Evolutionary conservation across 2,888 invertebrate genomes (phyloP), one percentile per base, ranked within the genome.

Genomic region (Ecliptopera silaceata): DNA sequence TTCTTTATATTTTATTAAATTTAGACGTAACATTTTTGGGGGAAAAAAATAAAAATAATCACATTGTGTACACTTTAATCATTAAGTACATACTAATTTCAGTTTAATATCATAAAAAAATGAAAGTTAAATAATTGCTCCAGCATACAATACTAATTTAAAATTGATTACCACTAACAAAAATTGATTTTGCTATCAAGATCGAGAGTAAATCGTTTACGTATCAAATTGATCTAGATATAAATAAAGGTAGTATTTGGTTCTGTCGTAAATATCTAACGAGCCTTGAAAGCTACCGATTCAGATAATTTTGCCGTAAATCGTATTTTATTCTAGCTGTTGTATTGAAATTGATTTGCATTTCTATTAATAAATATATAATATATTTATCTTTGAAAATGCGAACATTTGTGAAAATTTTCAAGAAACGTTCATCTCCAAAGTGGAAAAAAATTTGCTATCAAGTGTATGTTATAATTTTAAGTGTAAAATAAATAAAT

Each of bases 251-350:
- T 15, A 36, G 17, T 39, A 39, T 17, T 10, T 43, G 20, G 13
- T 13, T 20, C 44, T 31, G 44, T 31, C 44, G 31, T 44, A 44
- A 46, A 46, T 46, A 46, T 34, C 46, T 46, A 46, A 47, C 20
- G 38, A 15, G 22, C 15, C 47, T 22, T 11, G 49, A 50, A 50
- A 42, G 20, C 42, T 42, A 50, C 42, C 31, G 36, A 43, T 34
- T 51, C 50, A 17, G 20, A 50, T 50, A 20, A 42, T 39, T 49
- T 52, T n/a, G 46, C 26, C 31, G 13, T 54, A 54, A 54, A 54
- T 42, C 42, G 4, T 41, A 26, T 53, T 47, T 34, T 49, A 54
- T 47, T 36, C 34, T 45, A 10, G 11, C 26, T 38, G 15, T 18
- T 20, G n/a, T 26, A 22, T 26, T 13, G 36, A 51, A 38, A 54